Evolutionary conservation across 2,113 vertebrate species (phyloP), one percentile per base, ranked within the genome.

Genomic region (Scortum barcoo): DNA sequence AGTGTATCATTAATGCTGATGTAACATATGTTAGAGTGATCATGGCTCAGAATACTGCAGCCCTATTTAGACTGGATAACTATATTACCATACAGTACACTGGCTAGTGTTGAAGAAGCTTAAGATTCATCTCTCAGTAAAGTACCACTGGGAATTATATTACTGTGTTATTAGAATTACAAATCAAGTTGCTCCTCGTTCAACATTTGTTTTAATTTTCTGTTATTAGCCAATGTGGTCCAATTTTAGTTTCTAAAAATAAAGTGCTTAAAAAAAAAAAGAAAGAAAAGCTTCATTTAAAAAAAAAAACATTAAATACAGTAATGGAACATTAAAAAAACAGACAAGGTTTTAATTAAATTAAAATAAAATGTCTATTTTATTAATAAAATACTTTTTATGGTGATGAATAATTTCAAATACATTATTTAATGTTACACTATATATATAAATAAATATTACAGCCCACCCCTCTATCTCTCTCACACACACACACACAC

Each of bases 1-100:
- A 84, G 72, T 89, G 78, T 86, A 69, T 91, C 84, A 91, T 91
- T 89, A 88, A 68, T 33, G 76, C 76, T 81, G 73, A 86, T 79
- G 81, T 53, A 44, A 71, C 91, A 89, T 62, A 91, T 91, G 92
- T 90, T 91, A 65, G 63, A 92, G 84, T 77, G 72, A 89, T 93
- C 85, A 83, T n/a, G 53, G 82, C 75, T 86, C 87, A 84, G 53
- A 62, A 79, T 36, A 36, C 76, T 82, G 76, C 50, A 51, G 68
- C 86, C 16, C 61, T 74, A 78, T 89, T 85, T 85, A 85, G 72
- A 71, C n/a, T 36, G 57, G 44, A 84, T 82, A 50, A 84, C 72
- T 67, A 11, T 75, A 73, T 88, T 65, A 87, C 80, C 69, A 66
- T 61, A 3, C 2, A 85, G 62, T 61, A 3, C 2, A 85, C 40